Percentiles rank a stretch among this genome's conserved stretches.
These are phyloP conservation scores for Apus apus DNA, from an alignment of 2,113 vertebrate genomes.

Conservation along the genomic window DNA sequence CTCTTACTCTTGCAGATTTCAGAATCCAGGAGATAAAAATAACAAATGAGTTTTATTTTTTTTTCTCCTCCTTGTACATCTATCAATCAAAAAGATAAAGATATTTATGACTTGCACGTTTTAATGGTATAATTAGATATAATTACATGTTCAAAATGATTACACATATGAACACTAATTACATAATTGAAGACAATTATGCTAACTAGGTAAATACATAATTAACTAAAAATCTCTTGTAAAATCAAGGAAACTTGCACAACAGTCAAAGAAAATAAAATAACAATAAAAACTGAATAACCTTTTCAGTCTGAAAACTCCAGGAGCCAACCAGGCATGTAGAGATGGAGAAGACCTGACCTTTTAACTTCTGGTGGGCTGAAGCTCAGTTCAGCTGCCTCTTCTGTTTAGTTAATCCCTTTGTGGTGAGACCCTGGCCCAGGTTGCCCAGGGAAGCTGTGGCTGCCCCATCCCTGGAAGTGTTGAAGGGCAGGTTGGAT, in stretches of 20 bases:
- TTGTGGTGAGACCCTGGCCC: too few species aligned
- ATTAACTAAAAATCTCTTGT: conserved; percentile 39
- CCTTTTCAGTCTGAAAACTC: not conserved
- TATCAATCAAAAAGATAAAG: conserved; percentile 62
- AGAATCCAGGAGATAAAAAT: conserved; percentile 47
- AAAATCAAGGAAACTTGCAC: conserved; percentile 52
- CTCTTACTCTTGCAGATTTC: not conserved
- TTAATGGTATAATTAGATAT: conserved; percentile 66
- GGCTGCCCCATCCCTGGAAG: too few species aligned
- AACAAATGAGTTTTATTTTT: not conserved
- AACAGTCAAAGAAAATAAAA: not conserved
- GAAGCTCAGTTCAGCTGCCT: not conserved
- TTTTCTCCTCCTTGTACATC: not conserved
- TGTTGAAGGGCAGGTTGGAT: too few species aligned
- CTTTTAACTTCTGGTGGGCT: not conserved
- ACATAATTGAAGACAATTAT: conserved; percentile 66
- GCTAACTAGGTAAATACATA: conserved; percentile 64
- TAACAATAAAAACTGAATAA: not conserved
- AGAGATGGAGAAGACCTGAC: not conserved
- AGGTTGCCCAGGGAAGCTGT: too few species aligned
- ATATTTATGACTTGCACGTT: conserved; percentile 63
- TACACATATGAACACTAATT: conserved; percentile 71
- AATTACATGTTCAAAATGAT: conserved; percentile 74
- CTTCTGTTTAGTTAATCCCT: not conserved
- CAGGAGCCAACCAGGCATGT: accelerated